These are phyloP conservation scores for Oryzias celebensis DNA, from an alignment of 2,113 vertebrate species.

Conservation along the genomic window DNA sequence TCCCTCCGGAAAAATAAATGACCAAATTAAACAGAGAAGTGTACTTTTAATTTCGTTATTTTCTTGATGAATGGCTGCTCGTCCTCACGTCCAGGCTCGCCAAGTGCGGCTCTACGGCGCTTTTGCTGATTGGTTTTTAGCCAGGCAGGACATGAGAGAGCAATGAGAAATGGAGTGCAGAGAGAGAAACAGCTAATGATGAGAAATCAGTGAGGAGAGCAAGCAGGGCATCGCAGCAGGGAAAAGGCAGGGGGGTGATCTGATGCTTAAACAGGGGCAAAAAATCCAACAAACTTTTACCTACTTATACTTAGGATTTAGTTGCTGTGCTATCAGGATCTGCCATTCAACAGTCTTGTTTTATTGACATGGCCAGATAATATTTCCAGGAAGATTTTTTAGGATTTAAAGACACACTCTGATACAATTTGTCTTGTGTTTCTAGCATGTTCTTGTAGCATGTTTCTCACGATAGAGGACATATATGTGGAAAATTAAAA, in stretches of 20 bases:
- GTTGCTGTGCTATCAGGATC: neutral
- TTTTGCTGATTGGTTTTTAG: constrained; percentile 78
- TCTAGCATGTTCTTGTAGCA: too few species aligned
- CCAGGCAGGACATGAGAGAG: constrained; percentile 51
- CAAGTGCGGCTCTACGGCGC: constrained; percentile 66
- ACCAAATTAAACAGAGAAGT: constrained; percentile 78
- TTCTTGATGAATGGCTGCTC: constrained; percentile 77
- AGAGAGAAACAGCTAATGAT: constrained; percentile 63
- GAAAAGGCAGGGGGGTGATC: constrained; percentile 48
- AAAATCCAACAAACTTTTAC: constrained; percentile 21
- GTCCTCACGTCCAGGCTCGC: constrained; percentile 57
- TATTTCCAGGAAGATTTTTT: too few species aligned
- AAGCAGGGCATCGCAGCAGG: constrained; percentile 40
- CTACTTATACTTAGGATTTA: constrained; percentile 2
- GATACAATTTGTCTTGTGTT: too few species aligned
- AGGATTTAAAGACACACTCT: too few species aligned
- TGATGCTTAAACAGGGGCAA: constrained; percentile 13
- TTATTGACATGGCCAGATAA: constrained; percentile 8
- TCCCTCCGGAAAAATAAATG: constrained; percentile 71
- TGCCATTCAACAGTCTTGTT: constrained; percentile 9
- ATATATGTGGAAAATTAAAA: too few species aligned
- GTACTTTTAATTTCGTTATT: constrained; percentile 81
- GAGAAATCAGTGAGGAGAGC: constrained; percentile 37
- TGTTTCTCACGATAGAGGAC: too few species aligned
- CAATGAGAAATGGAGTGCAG: constrained; percentile 45